Evolutionary conservation across 1,140 invertebrate species (phyloP), one percentile per base, ranked within the genome.

Genomic region (Panagrolaimus sp.): DNA sequence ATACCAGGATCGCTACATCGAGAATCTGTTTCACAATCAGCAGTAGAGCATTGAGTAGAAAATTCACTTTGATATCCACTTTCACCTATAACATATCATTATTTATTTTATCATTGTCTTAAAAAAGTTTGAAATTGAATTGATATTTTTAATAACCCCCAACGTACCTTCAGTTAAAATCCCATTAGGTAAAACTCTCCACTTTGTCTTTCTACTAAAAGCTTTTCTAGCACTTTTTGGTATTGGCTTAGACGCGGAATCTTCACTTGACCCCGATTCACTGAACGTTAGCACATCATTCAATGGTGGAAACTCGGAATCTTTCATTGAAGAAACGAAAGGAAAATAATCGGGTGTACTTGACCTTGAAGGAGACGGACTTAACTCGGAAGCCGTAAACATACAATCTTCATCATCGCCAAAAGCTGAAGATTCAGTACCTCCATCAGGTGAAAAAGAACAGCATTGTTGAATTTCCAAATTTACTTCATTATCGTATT

Each of bases 381-480:
- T 21, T 24, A 26, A 21, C 17, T 58, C 52, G 10, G 15, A 21
- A 21, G 52, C 21, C 52, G 52, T 28, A 21, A 21, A 58, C 12
- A 28, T n/a, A 58, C 52, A 58, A 28, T 28, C 52, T 58, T 58
- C 52, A 21, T 58, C 52, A 58, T 58, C 52, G 15, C 52, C 52
- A 58, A 58, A 58, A n/a, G 21, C 52, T 4, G 52, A 58, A 21
- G 52, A 26, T 28, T 26, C 21, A 12, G 14, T 10, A 58, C 52
- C 28, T 21, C 17, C 21, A 26, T 21, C 21, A 12, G 15, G 17
- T 28, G 28, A 28, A 12, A 26, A 21, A 14, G 28, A 58, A n/a
- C 21, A 15, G 52, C 52, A 26, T 24, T n/a, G 52, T 26, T 26
- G 15, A 28, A 28, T 12, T 28, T 58, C 52, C 12, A 28, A 26